Evolutionary conservation across 2,797 vertebrate genomes (phyloP).

Genomic region (Chrosomus eos): DNA sequence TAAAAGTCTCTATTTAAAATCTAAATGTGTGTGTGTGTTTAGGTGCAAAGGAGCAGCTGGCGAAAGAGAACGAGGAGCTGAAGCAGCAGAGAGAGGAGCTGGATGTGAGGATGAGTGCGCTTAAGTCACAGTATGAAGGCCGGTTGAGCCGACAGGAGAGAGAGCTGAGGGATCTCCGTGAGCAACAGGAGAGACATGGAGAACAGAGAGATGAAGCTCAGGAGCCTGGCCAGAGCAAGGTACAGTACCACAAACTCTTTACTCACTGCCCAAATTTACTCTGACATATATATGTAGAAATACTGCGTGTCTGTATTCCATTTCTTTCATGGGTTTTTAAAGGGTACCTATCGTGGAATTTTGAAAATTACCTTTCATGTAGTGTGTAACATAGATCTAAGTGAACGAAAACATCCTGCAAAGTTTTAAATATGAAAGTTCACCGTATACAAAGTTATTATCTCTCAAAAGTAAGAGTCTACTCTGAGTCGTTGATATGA

Average conservation of each 20-base stretch:
- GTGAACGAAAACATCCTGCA: too few species aligned
- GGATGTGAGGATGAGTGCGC: conserved; percentile 91
- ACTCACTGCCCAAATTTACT: neutral
- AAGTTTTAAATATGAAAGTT: too few species aligned
- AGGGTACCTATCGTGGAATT: too few species aligned
- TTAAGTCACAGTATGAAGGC: conserved; percentile 96
- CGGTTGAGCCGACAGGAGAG: conserved; percentile 92
- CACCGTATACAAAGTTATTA: too few species aligned
- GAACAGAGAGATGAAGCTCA: conserved; percentile 85
- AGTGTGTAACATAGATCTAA: too few species aligned
- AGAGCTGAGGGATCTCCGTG: conserved; percentile 85
- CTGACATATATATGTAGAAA: neutral
- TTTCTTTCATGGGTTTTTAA: neutral
- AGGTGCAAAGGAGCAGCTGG: conserved; percentile 89
- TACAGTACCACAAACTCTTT: conserved; percentile 57
- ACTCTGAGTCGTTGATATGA: too few species aligned
- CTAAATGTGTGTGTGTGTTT: conserved; percentile 15
- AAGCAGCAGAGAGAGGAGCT: conserved; percentile 93
- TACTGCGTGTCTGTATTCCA: neutral
- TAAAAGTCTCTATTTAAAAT: neutral
- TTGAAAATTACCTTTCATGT: too few species aligned
- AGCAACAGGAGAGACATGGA: conserved; percentile 90
- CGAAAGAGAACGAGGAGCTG: conserved; percentile 91
- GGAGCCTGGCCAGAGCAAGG: conserved; percentile 87
- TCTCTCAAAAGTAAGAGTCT: too few species aligned